Evolutionary conservation across 2,797 vertebrate genomes (phyloP), one percentile per base, ranked within the genome.

Genomic region (Bryconaethiops microstoma): DNA sequence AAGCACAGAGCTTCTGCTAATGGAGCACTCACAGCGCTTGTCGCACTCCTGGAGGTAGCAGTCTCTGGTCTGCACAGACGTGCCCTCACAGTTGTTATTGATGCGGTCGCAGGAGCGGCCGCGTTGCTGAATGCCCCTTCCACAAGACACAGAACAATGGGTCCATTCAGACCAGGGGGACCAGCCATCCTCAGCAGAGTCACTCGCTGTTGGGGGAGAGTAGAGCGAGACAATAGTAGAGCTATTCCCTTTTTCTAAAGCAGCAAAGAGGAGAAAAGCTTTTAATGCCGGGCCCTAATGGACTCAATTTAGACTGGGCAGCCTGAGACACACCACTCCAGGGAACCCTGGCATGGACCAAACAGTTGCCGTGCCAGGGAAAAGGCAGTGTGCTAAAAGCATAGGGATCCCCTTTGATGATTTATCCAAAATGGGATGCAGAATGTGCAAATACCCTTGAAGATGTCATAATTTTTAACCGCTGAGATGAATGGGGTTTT

Each of bases 131-230:
- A 97, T 95, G 73, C 98, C 98, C 67, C 96, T 96, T 89, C 98
- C 98, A 90, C 98, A 99, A 0, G 97, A 97, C 67, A 95, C 95
- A 0, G 98, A 99, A 93, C 98, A 99, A 76, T 97, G 95, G 69
- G 98, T 99, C 98, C 98, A 99, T 91, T 99, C 97, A 88, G 98
- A 99, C 98, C 98, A 99, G 0, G 95, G 98, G 80, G 98, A 99
- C 98, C 98, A 99, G 90, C 96, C 95, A 45, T 98, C 98, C 29
- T 99, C 98, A 5, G 97, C 96, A 13, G 94, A 98, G 93, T 99
- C 97, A 0, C 96, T 99, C 87, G 94, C 98, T 99, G 91, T 87
- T 81, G 77, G 86, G 81, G 80, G 83, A 87, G 86, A 89, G 84
- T 80, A 82, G 55, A 75, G 54, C 23, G 79, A 82, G 87, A 87